phyloP scores from a whole-genome alignment of 2,113 vertebrate genomes.

The Morphnarchus princeps region DNA sequence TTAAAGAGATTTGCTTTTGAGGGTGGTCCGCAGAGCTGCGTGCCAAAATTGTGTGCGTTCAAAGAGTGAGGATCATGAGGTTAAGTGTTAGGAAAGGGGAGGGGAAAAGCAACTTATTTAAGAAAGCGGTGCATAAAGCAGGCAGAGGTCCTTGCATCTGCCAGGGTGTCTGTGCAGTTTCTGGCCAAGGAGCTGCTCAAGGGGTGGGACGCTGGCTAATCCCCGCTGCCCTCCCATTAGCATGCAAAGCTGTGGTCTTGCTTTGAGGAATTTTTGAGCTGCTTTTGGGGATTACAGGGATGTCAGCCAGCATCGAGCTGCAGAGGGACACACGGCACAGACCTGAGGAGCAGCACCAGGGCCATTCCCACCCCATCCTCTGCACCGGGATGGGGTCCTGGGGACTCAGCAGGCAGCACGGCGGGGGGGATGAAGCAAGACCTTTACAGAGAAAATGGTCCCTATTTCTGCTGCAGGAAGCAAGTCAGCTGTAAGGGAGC shows the following conservation, averaged over 20 bases:
- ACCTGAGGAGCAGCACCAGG: neutral
- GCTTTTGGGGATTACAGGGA: neutral
- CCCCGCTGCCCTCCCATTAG: neutral
- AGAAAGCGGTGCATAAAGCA: neutral
- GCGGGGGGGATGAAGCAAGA: neutral
- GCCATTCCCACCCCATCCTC: rapidly evolving
- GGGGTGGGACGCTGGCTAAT: neutral
- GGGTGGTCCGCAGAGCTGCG: neutral
- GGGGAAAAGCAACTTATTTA: neutral
- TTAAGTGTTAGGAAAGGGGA: neutral
- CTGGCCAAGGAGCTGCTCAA: neutral
- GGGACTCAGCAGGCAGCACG: too few relatives aligned
- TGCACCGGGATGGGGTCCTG: rapidly evolving
- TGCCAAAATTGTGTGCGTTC: neutral
- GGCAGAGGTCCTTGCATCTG: neutral
- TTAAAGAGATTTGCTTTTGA: constrained; percentile 13
- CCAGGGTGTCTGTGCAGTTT: neutral
- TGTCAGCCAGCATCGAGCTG: neutral
- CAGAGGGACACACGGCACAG: rapidly evolving
- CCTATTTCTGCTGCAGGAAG: neutral
- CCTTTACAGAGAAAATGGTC: rapidly evolving
- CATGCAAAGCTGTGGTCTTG: neutral
- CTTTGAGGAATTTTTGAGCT: neutral
- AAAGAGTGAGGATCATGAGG: neutral
- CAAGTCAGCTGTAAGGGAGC: neutral